Evolutionary conservation across 2,888 invertebrate species (phyloP), one percentile per base, ranked within the genome.

Genomic region (Drosophila histrio): DNA sequence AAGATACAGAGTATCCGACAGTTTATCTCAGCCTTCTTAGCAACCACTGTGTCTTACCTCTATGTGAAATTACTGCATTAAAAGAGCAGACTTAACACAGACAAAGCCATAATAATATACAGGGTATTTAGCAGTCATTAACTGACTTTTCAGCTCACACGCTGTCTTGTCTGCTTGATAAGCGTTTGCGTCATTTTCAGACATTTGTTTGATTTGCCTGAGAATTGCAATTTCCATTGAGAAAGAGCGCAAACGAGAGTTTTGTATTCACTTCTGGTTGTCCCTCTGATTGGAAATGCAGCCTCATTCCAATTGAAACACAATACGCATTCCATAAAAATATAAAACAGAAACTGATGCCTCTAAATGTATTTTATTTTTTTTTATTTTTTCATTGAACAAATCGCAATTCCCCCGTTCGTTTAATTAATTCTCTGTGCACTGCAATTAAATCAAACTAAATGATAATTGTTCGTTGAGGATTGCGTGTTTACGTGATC

Each of bases 141-240:
- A 22, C 2, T 2, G 17, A 7, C 5, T 15, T 9, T 34, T 24
- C 3, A 13, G 32, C 32, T 32, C 19, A 21, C 19, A n/a, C 13
- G 13, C 43, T 28, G 41, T 26, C 56, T 47, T 9, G 44, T 13
- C 24, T 39, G 38, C 39, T 54, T 61, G 83, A 79, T 79, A 79
- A 79, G 79, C 86, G 46, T 50, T 79, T 83, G 47, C 77, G 67
- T 62, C 50, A 76, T 83, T 80, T 69, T 38, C 57, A 34, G 60
- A 63, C 57, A 73, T 57, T 61, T 63, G 44, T 63, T 49, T 64
- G 65, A 82, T 43, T 47, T 53, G 56, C 41, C 49, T 44, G 44
- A 13, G 53, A 43, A 46, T 54, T 43, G 24, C 32, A 15, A 30
- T 26, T 47, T 50, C 24, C 36, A 44, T 19, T 26, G 21, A 21